Conservation (phyloP, 37 sponge, comb jelly and placozoan species). For the Oscarella lobularis region DNA sequence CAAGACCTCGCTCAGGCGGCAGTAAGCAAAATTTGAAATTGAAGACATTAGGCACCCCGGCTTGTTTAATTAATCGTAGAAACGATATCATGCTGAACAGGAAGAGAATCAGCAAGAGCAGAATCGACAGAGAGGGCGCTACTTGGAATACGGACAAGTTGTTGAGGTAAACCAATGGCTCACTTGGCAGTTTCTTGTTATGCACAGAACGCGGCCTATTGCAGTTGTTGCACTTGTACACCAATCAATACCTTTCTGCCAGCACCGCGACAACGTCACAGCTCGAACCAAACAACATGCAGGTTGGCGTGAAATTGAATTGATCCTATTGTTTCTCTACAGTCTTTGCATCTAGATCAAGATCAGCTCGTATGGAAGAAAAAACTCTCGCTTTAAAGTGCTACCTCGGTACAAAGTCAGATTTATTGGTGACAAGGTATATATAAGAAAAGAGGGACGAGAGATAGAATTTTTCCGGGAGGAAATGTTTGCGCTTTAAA, state of each 20-base stretch:
- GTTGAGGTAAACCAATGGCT: constrained; percentile 18
- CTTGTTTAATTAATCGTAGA: constrained; percentile 10
- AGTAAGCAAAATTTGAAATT: no score
- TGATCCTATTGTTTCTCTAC: not conserved
- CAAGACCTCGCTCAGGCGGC: no score
- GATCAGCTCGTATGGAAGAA: constrained; percentile 10
- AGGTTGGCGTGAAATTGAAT: constrained; percentile 16
- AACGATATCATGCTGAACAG: constrained; percentile 20
- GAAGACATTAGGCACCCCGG: no score
- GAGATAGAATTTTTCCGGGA: no score
- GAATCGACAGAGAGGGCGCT: constrained; percentile 15
- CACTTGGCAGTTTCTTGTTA: not conserved
- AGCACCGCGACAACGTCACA: constrained; percentile 28
- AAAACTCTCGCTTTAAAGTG: constrained; percentile 41
- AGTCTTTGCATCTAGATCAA: not conserved
- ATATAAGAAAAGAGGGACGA: no score
- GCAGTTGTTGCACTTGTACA: constrained; percentile 33
- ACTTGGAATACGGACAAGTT: constrained; percentile 33
- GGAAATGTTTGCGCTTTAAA: no score
- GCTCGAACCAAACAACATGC: constrained; percentile 41
- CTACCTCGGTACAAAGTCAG: constrained; percentile 64
- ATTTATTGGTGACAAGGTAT: constrained; percentile 64
- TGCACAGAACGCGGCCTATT: not conserved
- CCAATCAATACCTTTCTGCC: constrained; percentile 25
- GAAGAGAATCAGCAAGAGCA: constrained; percentile 36